Percentiles rank a stretch among this genome's conserved stretches.
phyloP scores from a whole-genome alignment of 2,888 invertebrate species.

The Cantharis flavilabris region DNA sequence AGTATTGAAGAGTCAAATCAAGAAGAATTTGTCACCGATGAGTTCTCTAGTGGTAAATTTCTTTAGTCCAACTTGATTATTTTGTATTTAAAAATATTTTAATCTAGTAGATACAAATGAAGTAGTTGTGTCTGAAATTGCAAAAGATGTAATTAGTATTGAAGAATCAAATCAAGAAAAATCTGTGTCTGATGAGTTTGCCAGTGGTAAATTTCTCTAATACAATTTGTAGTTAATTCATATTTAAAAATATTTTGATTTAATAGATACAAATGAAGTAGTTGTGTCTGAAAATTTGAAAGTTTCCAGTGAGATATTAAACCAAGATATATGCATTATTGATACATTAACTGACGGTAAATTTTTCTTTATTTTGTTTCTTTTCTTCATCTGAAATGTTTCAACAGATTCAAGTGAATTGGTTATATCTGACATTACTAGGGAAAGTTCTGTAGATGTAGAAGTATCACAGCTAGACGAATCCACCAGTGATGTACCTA shows the following conservation, averaged over 20 bases:
- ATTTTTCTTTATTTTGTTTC: background rate
- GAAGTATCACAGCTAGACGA: background rate
- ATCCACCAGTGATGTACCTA: background rate
- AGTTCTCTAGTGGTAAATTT: background rate
- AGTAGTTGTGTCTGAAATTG: background rate
- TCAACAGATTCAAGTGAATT: background rate
- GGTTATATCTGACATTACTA: background rate
- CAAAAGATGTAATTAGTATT: background rate
- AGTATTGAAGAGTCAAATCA: background rate
- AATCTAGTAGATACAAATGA: background rate
- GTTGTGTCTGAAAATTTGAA: background rate
- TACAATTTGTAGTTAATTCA: background rate
- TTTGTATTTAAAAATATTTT: background rate
- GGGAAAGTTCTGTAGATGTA: background rate
- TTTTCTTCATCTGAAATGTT: background rate
- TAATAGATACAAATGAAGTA: background rate
- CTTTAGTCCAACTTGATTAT: background rate
- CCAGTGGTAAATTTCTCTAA: background rate
- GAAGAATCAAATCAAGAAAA: background rate
- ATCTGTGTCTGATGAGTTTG: background rate
- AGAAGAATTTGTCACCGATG: background rate
- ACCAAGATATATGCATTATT: background rate
- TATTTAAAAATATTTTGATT: background rate
- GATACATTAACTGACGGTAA: background rate
- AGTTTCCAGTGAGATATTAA: background rate